Evolutionary conservation across 2,113 vertebrate genomes (phyloP).

Genomic region (Loxodonta africana): DNA sequence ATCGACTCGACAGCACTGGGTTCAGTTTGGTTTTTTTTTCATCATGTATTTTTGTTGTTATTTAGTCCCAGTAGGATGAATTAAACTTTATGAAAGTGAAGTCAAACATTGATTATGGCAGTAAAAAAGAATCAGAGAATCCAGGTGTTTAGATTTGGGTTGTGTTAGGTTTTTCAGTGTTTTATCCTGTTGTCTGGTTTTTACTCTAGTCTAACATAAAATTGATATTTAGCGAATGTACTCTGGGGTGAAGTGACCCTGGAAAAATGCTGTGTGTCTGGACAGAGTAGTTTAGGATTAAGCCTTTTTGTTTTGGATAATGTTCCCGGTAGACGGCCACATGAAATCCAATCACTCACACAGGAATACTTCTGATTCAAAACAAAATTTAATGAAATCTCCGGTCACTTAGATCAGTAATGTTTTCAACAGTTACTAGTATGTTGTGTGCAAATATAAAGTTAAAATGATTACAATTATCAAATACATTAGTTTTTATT

Average conservation of each 20-base stretch:
- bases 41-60: not conserved
- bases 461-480: constrained; percentile 19
- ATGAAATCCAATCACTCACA: not conserved
- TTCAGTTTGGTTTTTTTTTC: too few species aligned
- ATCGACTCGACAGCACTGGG: too few species aligned
- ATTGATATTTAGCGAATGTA: constrained; percentile 8
- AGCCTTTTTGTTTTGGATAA: constrained; percentile 18
- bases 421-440: not conserved
- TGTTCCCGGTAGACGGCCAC: not conserved
- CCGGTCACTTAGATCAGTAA: not conserved
- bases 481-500: constrained; percentile 18
- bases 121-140: not conserved
- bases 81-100: constrained; percentile 40
- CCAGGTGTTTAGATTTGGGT: constrained; percentile 18
- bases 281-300: constrained; percentile 9
- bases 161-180: not conserved
- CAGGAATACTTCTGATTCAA: not conserved
- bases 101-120: constrained; percentile 36
- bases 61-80: not conserved
- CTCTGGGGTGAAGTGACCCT: not conserved
- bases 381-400: constrained; percentile 13
- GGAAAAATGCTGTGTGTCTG: not conserved
- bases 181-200: constrained; percentile 24
- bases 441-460: not conserved
- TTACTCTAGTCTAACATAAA: constrained; percentile 33